These are phyloP conservation scores for Meteorus sp. DNA, from an alignment of 1,140 invertebrate species.

Conservation along the genomic window DNA sequence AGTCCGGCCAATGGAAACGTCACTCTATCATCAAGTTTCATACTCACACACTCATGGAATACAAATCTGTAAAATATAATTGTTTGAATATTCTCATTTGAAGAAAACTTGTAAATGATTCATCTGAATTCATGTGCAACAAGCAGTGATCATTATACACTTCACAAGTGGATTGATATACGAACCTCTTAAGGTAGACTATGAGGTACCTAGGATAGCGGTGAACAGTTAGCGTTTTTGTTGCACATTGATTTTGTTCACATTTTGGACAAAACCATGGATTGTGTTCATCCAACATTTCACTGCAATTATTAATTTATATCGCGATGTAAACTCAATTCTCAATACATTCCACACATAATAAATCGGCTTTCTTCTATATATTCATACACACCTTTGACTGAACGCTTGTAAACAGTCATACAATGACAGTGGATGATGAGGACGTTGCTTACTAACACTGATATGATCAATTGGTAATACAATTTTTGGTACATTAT, in stretches of 20 bases:
- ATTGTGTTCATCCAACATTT: conserved; percentile 70
- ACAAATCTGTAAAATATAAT: conserved; percentile 69
- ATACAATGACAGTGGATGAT: conserved; percentile 64
- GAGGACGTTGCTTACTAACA: conserved; percentile 54
- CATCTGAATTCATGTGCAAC: no score
- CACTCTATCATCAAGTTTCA: conserved; percentile 71
- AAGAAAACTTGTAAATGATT: conserved; percentile 18
- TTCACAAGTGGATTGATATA: conserved; percentile 10
- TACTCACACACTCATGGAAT: conserved; percentile 70
- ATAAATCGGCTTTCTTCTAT: conserved; percentile 23
- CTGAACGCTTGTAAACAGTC: conserved; percentile 73
- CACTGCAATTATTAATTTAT: conserved; percentile 55
- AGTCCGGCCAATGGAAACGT: conserved; percentile 67
- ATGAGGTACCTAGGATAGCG: conserved; percentile 72
- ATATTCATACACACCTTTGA: conserved; percentile 58
- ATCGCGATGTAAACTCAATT: background rate
- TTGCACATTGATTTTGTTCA: conserved; percentile 69
- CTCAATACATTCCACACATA: background rate
- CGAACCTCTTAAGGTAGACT: conserved; percentile 71
- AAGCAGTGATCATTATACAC: background rate
- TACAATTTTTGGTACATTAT: conserved; percentile 45
- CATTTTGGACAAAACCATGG: conserved; percentile 75
- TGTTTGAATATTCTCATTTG: no score
- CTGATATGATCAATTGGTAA: conserved; percentile 52
- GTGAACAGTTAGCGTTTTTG: conserved; percentile 72